Evolutionary conservation across 1,140 invertebrate species (phyloP).

Genomic region (Latrodectus geometricus): DNA sequence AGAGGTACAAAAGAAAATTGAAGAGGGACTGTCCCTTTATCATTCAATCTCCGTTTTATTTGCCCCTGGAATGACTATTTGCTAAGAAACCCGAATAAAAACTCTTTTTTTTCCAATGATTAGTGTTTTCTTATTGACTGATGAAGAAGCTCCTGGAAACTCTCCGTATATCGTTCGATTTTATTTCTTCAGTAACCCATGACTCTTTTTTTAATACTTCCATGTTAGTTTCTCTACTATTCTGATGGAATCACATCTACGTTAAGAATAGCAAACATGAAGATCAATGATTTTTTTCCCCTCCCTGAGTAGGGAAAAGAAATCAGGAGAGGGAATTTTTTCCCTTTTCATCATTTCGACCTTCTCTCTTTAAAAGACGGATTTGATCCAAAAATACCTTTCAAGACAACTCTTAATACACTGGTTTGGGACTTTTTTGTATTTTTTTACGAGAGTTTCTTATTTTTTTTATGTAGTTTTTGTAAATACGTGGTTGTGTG

Average conservation of each 20-base stretch:
- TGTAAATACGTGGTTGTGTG: conserved; percentile 17
- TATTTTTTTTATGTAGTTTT: conserved; percentile 16
- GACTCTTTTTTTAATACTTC: conserved; percentile 7
- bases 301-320: background rate
- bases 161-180: conserved; percentile 30
- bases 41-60: conserved; percentile 56
- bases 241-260: conserved; percentile 38
- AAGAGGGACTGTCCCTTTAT: conserved; percentile 42
- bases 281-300: background rate
- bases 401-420: background rate
- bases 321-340: background rate
- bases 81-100: conserved; percentile 46
- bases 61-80: conserved; percentile 50
- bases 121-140: conserved; percentile 47
- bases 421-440: background rate
- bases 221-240: conserved; percentile 1
- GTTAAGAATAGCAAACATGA: conserved; percentile 34
- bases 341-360: background rate
- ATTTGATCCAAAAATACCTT: background rate
- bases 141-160: conserved; percentile 25
- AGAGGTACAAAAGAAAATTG: conserved; percentile 26
- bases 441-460: background rate
- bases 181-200: background rate
- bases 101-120: conserved; percentile 40
- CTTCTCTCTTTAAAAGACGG: background rate